Conservation (phyloP, 2,888 invertebrate genomes). For the Mythimna pallens region DNA sequence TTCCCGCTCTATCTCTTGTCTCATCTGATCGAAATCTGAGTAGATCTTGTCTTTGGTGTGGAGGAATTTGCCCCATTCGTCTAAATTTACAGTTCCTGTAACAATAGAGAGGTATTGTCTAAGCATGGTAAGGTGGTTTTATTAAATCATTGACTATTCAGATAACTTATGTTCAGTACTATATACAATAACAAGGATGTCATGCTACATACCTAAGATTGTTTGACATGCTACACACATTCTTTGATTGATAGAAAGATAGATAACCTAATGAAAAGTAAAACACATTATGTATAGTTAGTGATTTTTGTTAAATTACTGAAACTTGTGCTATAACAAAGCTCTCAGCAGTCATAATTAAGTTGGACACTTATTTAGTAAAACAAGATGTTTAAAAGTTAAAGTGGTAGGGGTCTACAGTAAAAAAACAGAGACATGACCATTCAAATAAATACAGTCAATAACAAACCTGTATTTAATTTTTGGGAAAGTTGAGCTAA, state of each 20-base stretch:
- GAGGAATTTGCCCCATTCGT: constrained; percentile 99
- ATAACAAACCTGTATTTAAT: constrained; percentile 80
- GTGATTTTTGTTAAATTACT: constrained; percentile 3
- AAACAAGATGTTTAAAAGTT: background rate
- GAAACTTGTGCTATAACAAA: constrained; percentile 1
- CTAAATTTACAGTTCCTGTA: constrained; percentile 95
- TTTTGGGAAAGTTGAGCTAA: constrained; percentile 81
- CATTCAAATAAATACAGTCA: constrained; percentile 53
- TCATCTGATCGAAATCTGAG: constrained; percentile 97
- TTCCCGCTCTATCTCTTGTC: constrained; percentile 97
- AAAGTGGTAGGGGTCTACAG: background rate
- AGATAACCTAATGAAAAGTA: background rate
- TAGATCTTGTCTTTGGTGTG: constrained; percentile 97
- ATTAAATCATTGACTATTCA: background rate
- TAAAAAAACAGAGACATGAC: constrained; percentile 27
- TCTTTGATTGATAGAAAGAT: background rate
- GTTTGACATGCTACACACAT: background rate
- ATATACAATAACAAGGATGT: constrained; percentile 1
- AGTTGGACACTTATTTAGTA: background rate
- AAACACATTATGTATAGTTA: constrained; percentile 3
- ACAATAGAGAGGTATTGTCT: constrained; percentile 65
- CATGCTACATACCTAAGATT: constrained; percentile 6
- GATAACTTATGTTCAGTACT: background rate
- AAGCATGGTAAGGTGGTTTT: constrained; percentile 10
- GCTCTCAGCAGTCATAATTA: background rate